Base-by-base conservation (phyloP, 2,888 invertebrate genomes). In the Aspidiotus destructor region DNA sequence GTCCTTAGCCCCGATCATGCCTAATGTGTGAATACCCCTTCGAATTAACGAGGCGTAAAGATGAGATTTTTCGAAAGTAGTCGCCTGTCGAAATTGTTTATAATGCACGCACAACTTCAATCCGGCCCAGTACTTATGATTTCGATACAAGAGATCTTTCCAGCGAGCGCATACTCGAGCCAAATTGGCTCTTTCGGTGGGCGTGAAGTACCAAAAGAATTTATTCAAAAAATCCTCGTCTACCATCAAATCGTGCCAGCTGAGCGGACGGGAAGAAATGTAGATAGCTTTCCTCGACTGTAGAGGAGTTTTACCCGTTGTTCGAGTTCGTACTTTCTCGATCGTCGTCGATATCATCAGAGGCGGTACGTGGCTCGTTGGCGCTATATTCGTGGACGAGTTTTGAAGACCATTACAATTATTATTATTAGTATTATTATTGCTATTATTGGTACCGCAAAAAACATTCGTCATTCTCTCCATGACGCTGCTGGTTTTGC, bases 381-480 rank as follows among this genome's bases (percentile, higher is more conserved):
- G 41, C 42, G 61, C 16, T 52, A 54, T 17, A 13, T 15, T 57
- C 8, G 41, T 54, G 61, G 41, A 16, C 8, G 9, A 8, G 41
- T 17, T 52, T 15, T 61, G 61, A 9, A 55, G 55, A 11, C 42
- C 48, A 41, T 62, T 52, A 8, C 55, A 53, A 15, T 15, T 52
- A 13, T 8, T 52, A 28, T 55, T 61, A 16, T 54, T 70, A 71
- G 62, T 65, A 70, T 48, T 67, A 28, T 16, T 78, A 79, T 42
- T 77, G 78, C 68, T 77, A 73, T 41, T 75, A 78, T 80, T 79
- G 69, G 87, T 86, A 13, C 90, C 91, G 77, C 91, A 91, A 70
- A 92, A 84, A 41, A 89, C 92, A 77, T 88, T 89, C 61, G 91
- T 90, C 70, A 92, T 90, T 73, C 91, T 85, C 78, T 92, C 92